These are phyloP conservation scores for Drosophila saltans DNA, from an alignment of 1,140 invertebrate genomes.

Conservation along the genomic window DNA sequence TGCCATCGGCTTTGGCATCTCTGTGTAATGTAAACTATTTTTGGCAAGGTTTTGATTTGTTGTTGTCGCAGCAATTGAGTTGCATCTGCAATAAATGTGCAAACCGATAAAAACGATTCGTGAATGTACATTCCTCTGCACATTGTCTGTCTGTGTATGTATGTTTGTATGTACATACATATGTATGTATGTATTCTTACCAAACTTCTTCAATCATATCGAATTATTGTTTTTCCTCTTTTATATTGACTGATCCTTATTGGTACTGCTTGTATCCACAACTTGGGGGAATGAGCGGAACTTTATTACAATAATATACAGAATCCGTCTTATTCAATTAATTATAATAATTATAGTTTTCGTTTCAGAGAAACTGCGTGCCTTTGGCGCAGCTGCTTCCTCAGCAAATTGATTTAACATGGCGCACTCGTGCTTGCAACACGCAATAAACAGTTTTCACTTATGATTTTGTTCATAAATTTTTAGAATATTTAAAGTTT, in stretches of 20 bases:
- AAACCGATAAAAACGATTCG: slow-evolving; percentile 18
- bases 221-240: slow-evolving; percentile 2
- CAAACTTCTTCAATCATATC: neutral
- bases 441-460: neutral
- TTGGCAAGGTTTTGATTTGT: slow-evolving; percentile 4
- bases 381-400: neutral
- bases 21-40: slow-evolving; percentile 1
- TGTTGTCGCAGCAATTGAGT: slow-evolving; percentile 8
- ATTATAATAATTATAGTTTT: neutral
- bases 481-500: neutral
- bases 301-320: too few relatives aligned
- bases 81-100: slow-evolving; percentile 27
- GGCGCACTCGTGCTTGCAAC: neutral
- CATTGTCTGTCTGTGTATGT: neutral
- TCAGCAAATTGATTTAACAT: neutral
- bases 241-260: neutral
- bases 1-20: neutral
- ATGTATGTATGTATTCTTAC: slow-evolving; percentile 4
- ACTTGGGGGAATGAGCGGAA: neutral
- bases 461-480: neutral
- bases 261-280: neutral
- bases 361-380: neutral
- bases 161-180: neutral
- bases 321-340: neutral
- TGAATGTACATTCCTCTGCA: neutral